Percentiles rank a stretch among this genome's conserved stretches.
Conservation (phyloP, 92 coral and sea anemone species). For the Actinostola sp. region DNA sequence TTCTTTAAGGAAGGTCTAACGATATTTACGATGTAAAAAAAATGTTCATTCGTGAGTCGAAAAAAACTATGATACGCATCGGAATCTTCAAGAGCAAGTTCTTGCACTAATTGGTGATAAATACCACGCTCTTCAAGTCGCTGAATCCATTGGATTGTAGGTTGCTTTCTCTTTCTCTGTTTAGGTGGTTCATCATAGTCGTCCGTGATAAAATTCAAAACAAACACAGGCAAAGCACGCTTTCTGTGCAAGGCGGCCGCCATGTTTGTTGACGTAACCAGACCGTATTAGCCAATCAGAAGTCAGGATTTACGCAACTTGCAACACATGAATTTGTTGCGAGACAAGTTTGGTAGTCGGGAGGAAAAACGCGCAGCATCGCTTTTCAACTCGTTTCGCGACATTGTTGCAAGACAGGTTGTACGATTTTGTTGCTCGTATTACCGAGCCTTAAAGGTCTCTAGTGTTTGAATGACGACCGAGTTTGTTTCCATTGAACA, state of each 20-base stretch:
- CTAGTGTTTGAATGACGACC: too few species aligned
- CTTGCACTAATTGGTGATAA: slow-evolving; percentile 45
- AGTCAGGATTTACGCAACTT: slow-evolving; percentile 3
- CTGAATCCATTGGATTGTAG: slow-evolving; percentile 34
- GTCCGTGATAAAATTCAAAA: slow-evolving; percentile 14
- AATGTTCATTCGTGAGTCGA: slow-evolving; percentile 36
- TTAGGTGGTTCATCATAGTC: slow-evolving; percentile 26
- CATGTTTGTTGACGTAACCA: slow-evolving; percentile 23
- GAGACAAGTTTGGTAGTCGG: too few species aligned
- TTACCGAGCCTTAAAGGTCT: too few species aligned
- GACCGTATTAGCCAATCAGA: slow-evolving; percentile 6
- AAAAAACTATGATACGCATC: slow-evolving; percentile 35
- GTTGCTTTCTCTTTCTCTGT: slow-evolving; percentile 16
- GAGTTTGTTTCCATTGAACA: too few species aligned
- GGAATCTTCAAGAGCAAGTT: slow-evolving; percentile 43
- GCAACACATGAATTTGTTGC: background rate
- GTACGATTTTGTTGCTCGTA: too few species aligned
- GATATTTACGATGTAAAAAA: slow-evolving; percentile 37
- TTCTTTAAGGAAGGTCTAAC: slow-evolving; percentile 29
- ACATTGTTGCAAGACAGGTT: too few species aligned
- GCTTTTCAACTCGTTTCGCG: slow-evolving; percentile 7
- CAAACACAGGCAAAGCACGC: slow-evolving; percentile 21
- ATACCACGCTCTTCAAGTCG: slow-evolving; percentile 35
- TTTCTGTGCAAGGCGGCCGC: slow-evolving; percentile 30
- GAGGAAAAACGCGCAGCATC: slow-evolving; percentile 1